Evolutionary conservation across 2,797 vertebrate genomes (phyloP).

Genomic region (Linurgus olivaceus): DNA sequence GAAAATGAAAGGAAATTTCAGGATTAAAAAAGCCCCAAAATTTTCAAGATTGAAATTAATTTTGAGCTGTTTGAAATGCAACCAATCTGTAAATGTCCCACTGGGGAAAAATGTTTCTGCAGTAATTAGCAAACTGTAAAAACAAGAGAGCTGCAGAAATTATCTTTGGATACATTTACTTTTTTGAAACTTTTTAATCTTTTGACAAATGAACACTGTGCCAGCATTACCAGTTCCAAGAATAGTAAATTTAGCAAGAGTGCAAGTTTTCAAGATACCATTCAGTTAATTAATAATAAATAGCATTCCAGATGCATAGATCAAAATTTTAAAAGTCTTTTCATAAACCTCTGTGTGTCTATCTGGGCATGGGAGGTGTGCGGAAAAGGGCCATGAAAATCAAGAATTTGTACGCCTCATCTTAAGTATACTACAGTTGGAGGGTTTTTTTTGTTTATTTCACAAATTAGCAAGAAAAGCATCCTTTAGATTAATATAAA

Average conservation of each 20-base stretch:
- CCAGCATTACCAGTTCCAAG: background rate
- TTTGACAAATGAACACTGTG: background rate
- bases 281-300: background rate
- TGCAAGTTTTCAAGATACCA: background rate
- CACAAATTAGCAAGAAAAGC: background rate
- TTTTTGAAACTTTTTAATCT: background rate
- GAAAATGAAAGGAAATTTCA: background rate
- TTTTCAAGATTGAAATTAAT: background rate
- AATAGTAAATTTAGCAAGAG: background rate
- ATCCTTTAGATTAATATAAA: background rate
- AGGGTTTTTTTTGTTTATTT: background rate
- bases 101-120: background rate
- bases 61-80: background rate
- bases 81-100: background rate
- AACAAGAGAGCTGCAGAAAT: background rate
- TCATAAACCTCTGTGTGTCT: background rate
- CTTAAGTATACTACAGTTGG: background rate
- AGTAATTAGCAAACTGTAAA: background rate
- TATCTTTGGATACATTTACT: background rate
- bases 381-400: background rate
- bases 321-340: background rate
- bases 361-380: accelerated
- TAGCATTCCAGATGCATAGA: background rate
- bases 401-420: background rate
- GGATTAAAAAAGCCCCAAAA: background rate